Evolutionary conservation across 2,888 invertebrate genomes (phyloP).

Genomic region (Cantharis rustica): DNA sequence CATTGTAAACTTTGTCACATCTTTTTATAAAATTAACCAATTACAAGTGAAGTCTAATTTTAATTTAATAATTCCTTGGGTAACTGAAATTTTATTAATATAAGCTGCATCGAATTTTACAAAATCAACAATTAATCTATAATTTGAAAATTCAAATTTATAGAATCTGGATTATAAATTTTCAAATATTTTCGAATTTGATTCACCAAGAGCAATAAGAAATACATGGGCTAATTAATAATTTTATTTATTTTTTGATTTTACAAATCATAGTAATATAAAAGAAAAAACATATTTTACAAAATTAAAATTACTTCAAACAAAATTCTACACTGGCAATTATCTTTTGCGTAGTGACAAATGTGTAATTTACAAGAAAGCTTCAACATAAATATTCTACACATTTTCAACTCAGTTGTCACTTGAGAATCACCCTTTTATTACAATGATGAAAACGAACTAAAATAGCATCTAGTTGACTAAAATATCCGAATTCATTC

Average conservation of each 20-base stretch:
- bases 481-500: not conserved
- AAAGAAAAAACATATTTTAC: not conserved
- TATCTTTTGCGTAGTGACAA: not conserved
- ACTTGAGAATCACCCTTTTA: not conserved
- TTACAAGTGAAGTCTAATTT: too few relatives aligned
- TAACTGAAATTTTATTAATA: too few relatives aligned
- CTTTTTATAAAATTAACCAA: too few relatives aligned
- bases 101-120: too few relatives aligned
- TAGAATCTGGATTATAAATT: too few relatives aligned
- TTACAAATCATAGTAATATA: not conserved
- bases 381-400: not conserved
- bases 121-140: too few relatives aligned
- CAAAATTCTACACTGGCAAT: not conserved
- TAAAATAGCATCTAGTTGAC: not conserved
- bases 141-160: too few relatives aligned
- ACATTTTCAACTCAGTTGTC: not conserved
- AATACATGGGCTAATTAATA: not conserved
- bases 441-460: not conserved
- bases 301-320: not conserved
- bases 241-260: not conserved
- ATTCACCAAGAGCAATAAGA: not conserved
- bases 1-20: too few relatives aligned
- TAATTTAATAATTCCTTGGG: too few relatives aligned
- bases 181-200: too few relatives aligned
- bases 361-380: not conserved